phyloP scores from a whole-genome alignment of 2,113 vertebrate species.

The Solenodon paradoxus region DNA sequence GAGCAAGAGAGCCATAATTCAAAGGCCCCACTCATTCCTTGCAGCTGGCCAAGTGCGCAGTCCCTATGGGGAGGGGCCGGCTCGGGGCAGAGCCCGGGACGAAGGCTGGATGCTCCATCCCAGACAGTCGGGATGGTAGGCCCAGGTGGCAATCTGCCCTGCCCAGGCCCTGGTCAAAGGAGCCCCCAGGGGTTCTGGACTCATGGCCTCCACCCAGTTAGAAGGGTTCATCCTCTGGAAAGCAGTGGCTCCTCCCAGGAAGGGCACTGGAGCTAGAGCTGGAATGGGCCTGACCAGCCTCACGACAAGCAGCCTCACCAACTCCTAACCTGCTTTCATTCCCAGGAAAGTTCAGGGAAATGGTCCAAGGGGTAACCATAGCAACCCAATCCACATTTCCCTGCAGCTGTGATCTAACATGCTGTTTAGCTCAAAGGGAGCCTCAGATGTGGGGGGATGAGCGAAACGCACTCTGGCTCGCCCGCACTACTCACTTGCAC shows the following conservation, averaged over 20 bases:
- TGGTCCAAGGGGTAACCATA: constrained; percentile 42
- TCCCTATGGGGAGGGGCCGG: neutral
- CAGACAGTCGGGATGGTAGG: neutral
- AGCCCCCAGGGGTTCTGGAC: neutral
- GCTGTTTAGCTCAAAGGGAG: neutral
- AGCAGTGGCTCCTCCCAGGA: neutral
- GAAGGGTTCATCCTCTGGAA: neutral
- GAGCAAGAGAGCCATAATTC: neutral
- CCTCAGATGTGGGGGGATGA: neutral
- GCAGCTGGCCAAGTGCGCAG: neutral
- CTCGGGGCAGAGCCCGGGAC: neutral
- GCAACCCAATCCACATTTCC: constrained; percentile 35
- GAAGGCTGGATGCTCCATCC: neutral
- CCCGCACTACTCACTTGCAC: neutral
- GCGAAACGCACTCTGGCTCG: neutral
- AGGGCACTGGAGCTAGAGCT: neutral
- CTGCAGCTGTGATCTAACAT: neutral
- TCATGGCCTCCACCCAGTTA: neutral
- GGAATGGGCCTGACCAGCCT: neutral
- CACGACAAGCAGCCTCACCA: neutral
- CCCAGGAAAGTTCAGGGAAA: constrained; percentile 34
- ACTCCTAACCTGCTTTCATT: constrained; percentile 38
- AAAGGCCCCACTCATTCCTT: neutral
- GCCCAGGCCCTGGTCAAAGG: neutral
- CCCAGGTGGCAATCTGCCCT: neutral